Evolutionary conservation across 1,140 invertebrate genomes (phyloP), one percentile per base, ranked within the genome.

Genomic region (Myzus persicae): DNA sequence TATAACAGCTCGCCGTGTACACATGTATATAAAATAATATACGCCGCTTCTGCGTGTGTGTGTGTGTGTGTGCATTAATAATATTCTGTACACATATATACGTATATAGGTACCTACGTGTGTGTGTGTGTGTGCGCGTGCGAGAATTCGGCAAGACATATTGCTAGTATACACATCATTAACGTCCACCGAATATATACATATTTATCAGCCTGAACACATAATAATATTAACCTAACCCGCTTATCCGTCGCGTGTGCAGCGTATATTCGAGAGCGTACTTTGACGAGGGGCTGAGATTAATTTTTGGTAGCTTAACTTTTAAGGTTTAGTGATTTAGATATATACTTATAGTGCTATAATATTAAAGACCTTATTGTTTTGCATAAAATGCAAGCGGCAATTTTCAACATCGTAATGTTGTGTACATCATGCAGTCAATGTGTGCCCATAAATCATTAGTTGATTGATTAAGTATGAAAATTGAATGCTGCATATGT

Each of bases 141-240:
- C 4, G 38, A 9, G 14, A 8, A 42, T 82, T 40, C 38, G 38
- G 82, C 82, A 24, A n/a, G 38, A 42, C 82, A 84, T 84, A 84
- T 40, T 40, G 82, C 82, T 11, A 84, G 38, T 82, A 84, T 40
- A 42, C 40, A 84, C 81, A 82, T 82, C n/a, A 82, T 82, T 82
- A 82, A 82, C 81, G 81, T 82, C 81, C 24, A 82, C 81, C 20
- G 7, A 24, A 38, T 38, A 18, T n/a, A 36, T 14, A 11, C 0
- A 76, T 31, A 26, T 54, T 26, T 54, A 54, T 54, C 24, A 82
- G 40, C 14, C 76, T 38, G 38, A 82, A 82, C 76, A 82, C 38
- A 82, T 82, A 38, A 82, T 82, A 82, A 82, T 82, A 82, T 82
- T 82, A 38, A 36, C 22, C 7, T 24, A 76, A 76, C 59, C 59